Evolutionary conservation across 1,140 invertebrate species (phyloP), one percentile per base, ranked within the genome.

Genomic region (Campodea augens): DNA sequence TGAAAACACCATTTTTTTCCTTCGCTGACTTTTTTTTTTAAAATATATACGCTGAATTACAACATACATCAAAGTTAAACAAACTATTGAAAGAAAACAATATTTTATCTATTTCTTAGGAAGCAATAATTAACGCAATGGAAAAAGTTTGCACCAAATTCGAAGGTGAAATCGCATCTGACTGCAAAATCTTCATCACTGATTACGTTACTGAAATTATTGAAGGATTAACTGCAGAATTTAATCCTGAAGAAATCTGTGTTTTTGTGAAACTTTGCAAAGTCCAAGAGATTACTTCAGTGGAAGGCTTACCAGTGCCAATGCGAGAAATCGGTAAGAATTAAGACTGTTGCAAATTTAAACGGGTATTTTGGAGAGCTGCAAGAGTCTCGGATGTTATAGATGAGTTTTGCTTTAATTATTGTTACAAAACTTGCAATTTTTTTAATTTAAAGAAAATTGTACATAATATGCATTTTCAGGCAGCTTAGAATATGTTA

Each of bases 161-260:
- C 36, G 75, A 78, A 0, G 55, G 59, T 1, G 71, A 71, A 49
- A 56, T 88, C 2, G 61, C 55, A 4, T 53, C 57, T 0, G 68
- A 86, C 58, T 93, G 89, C 57, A 59, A 69, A 0, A 68, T 72
- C 47, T 86, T 91, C 43, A 78, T 92, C 0, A 64, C 83, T 43
- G 67, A 68, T 0, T 86, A 88, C 56, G 71, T 75, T 3, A 70
- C 78, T 46, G 73, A 81, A 54, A 60, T 90, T 15, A 62, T 86
- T 29, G 77, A 86, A 47, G 75, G 82, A 72, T 54, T 88, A 1
- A 54, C 85, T 1, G 74, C 76, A 38, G 75, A 88, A 53, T 69
- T 86, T 42, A 72, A 75, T 50, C 73, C 82, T 2, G 69, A 83
- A 51, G 77, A 87, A 66, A 70, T 87, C 41, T 90, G 84, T 49